phyloP scores from a whole-genome alignment of 2,888 invertebrate genomes.

The Machimus atricapillus region DNA sequence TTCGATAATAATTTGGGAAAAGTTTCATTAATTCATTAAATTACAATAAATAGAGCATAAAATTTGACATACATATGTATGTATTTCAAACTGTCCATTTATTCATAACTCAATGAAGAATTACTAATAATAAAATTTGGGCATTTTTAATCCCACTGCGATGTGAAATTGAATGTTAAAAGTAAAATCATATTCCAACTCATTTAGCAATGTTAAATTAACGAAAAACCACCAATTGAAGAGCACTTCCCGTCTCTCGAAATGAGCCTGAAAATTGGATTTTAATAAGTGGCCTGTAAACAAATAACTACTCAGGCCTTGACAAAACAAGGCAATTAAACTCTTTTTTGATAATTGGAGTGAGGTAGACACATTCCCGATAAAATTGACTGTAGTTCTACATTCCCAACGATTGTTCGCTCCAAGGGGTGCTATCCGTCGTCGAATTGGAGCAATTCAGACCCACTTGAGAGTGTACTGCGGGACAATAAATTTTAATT shows the following conservation, averaged over 20 bases:
- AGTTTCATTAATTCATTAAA: no score
- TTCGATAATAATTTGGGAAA: no score
- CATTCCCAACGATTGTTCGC: not conserved
- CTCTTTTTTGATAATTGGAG: not conserved
- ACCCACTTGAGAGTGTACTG: not conserved
- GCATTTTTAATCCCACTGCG: no score
- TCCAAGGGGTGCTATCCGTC: not conserved
- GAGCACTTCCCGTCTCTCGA: not conserved
- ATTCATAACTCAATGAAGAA: no score
- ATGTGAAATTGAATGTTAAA: no score
- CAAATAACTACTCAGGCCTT: not conserved
- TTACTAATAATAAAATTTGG: no score
- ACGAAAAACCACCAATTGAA: not conserved
- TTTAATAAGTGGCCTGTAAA: not conserved
- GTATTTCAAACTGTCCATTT: no score
- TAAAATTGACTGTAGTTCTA: not conserved
- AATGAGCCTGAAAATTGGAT: not conserved
- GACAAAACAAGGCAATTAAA: not conserved
- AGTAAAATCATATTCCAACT: not conserved
- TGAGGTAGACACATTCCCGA: not conserved
- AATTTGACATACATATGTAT: no score
- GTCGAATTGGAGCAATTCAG: not conserved
- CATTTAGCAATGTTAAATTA: not conserved
- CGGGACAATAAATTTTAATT: not conserved
- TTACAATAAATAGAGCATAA: no score